Evolutionary conservation across 2,888 invertebrate genomes (phyloP).

Genomic region (Acleris holmiana): DNA sequence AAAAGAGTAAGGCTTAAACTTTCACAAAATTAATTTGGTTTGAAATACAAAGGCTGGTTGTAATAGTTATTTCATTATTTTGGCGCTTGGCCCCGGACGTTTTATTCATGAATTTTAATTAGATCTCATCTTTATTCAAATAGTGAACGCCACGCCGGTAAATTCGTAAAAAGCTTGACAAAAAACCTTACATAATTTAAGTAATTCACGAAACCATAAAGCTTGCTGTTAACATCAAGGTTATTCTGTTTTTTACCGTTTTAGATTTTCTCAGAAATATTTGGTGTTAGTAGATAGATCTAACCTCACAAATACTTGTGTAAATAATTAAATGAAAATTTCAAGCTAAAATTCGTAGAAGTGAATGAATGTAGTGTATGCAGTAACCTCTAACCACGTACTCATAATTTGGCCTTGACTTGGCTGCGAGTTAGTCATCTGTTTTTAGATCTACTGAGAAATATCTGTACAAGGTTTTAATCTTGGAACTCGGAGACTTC

Average conservation of each 20-base stretch:
- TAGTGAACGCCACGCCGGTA: conserved; percentile 8
- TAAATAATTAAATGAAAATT: neutral
- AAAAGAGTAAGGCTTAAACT: conserved; percentile 43
- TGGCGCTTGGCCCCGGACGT: conserved; percentile 21
- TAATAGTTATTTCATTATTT: conserved; percentile 33
- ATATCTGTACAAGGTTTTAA: no score
- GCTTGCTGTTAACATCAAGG: neutral
- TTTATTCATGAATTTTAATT: conserved; percentile 37
- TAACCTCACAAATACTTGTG: neutral
- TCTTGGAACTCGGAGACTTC: no score
- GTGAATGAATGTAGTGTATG: neutral
- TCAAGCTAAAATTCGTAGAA: neutral
- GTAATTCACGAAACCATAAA: neutral
- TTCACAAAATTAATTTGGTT: conserved; percentile 57
- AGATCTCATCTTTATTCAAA: conserved; percentile 42
- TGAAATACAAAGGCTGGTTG: conserved; percentile 8
- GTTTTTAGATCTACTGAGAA: conserved; percentile 1
- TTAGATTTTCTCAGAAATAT: no score
- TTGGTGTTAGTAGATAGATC: neutral
- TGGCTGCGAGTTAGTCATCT: conserved; percentile 23
- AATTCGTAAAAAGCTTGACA: neutral
- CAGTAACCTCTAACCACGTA: neutral
- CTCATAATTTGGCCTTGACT: conserved; percentile 20
- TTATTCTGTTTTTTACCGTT: no score
- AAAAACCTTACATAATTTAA: neutral